Conservation (phyloP, 2,797 vertebrate species). For the Chelidonichthys spinosus region DNA sequence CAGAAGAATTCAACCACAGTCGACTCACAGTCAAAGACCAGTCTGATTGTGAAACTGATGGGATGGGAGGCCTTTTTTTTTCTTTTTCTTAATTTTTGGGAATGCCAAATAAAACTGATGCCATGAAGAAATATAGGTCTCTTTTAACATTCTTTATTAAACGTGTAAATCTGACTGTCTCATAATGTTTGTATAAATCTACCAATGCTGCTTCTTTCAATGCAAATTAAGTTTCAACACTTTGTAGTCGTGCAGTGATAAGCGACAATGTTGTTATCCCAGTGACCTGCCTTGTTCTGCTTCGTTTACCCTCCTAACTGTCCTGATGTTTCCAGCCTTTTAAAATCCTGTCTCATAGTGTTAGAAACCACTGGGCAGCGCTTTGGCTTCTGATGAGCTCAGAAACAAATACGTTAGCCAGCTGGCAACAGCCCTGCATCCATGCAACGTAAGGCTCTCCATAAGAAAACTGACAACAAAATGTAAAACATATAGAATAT, state of each 20-base stretch:
- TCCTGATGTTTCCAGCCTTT: background rate
- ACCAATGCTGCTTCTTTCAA: background rate
- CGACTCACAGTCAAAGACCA: slow-evolving; percentile 9
- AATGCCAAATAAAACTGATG: background rate
- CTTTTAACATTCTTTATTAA: background rate
- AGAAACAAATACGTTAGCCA: no score
- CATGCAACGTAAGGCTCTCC: no score
- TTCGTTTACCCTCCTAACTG: background rate
- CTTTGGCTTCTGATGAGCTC: no score
- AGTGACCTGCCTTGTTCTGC: background rate
- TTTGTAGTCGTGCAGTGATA: no score
- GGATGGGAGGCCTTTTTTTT: no score
- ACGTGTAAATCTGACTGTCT: background rate
- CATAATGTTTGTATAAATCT: background rate
- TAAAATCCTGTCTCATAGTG: background rate
- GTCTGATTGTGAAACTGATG: background rate
- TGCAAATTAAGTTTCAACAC: background rate
- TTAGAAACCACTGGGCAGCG: background rate
- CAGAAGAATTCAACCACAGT: slow-evolving; percentile 34
- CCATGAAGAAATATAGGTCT: background rate
- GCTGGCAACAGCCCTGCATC: no score
- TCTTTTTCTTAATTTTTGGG: no score
- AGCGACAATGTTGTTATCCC: no score
- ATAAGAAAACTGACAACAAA: no score
- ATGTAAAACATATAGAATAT: no score